These are phyloP conservation scores for Trinectes maculatus DNA, from an alignment of 2,113 vertebrate species.

Conservation along the genomic window DNA sequence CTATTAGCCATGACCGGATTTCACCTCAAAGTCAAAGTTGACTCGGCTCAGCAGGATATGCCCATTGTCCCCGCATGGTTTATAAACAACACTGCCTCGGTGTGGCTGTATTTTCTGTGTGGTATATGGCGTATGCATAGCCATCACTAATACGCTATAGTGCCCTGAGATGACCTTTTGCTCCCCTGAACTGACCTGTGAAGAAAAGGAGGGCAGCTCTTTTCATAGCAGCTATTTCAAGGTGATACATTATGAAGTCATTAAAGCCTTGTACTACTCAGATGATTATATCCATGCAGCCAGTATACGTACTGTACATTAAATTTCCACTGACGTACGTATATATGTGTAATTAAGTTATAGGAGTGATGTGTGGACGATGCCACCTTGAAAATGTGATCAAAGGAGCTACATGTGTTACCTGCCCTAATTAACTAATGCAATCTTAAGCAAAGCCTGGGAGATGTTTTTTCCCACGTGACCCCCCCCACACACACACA, in stretches of 20 bases:
- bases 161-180: background rate
- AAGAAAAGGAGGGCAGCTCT: background rate
- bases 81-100: background rate
- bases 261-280: background rate
- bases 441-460: background rate
- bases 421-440: background rate
- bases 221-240: background rate
- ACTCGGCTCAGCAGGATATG: constrained; percentile 44
- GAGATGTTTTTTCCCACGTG: no score
- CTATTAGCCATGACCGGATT: constrained; percentile 40
- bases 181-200: background rate
- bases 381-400: no score
- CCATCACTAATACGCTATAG: background rate
- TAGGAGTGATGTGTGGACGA: background rate
- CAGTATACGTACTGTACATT: no score
- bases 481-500: background rate
- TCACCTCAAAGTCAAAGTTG: constrained; percentile 47
- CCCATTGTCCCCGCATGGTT: constrained; percentile 5
- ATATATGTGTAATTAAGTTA: background rate
- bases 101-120: background rate
- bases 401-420: background rate
- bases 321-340: no score
- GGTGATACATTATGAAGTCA: background rate
- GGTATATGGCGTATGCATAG: background rate
- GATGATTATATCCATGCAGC: no score